Base-by-base conservation (phyloP, 2,888 invertebrate species). In the Lymantria monacha region DNA sequence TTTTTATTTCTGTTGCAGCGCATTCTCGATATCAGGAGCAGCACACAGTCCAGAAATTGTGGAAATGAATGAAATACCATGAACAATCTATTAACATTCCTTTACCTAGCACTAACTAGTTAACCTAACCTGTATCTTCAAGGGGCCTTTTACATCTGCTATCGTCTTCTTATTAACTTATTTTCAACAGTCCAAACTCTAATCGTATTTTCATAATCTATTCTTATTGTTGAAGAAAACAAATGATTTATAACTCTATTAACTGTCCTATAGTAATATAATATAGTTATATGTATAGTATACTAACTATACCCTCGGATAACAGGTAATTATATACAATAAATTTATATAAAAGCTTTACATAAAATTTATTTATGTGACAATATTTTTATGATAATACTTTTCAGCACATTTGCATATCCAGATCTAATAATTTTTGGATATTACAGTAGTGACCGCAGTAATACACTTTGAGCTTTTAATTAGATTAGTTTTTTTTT, bases 1-100 rank as follows among this genome's bases (percentile, higher is more conserved):
- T 87, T 83, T 87, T 79, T 82, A 65, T 82, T 83, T 89, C 78
- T 91, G 89, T 91, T 91, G 87, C 90, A 91, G 90, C 74, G 79
- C 80, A 74, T 80, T 80, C 74, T 78, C 79, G 70, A 79, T 82
- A 79, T 75, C 85, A 74, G 85, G 76, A 79, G 86, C 85, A 72
- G 85, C 72, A 76, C 82, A 67, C 78, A 82, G 76, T 74, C 77
- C 81, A 74, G 78, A 74, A 57, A 74, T 74, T 72, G 76, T 69
- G 80, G 83, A 78, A 65, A 75, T 74, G 69, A 83, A 74, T 82
- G 74, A 83, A 69, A 72, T 74, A 66, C 74, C 75, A 66, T 79
- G 72, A 71, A 50, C 46, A 50, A 65, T 64, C 66, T 22, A 22
- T 3, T 22, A 22, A 22, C 22, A 22, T 22, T 22, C 22, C 22